A percentile compares a stretch with the other conserved stretches of the same genome.
phyloP scores from a whole-genome alignment of 2,888 invertebrate species.

The Malthinus flaveolus region DNA sequence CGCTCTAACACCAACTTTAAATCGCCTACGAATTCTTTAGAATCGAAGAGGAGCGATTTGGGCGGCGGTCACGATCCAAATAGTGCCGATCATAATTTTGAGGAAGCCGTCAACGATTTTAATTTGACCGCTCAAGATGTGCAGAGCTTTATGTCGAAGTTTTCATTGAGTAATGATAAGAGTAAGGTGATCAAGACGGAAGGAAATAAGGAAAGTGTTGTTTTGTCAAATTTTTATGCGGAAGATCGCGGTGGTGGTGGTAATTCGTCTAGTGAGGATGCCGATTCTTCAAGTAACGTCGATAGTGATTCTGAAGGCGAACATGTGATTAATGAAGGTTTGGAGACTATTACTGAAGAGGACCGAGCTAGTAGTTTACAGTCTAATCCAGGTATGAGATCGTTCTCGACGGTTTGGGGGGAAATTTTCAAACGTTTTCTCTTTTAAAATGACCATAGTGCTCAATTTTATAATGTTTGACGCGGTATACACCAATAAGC shows the following conservation, averaged over 20 bases:
- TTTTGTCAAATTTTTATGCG: slow-evolving; percentile 32
- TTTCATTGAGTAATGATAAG: slow-evolving; percentile 11
- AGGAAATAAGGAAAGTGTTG: slow-evolving; percentile 37
- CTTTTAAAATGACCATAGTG: not conserved
- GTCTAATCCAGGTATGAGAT: slow-evolving; percentile 32
- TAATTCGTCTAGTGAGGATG: slow-evolving; percentile 33
- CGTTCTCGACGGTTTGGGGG: not conserved
- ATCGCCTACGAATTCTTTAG: slow-evolving; percentile 50
- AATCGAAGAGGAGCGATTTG: slow-evolving; percentile 18
- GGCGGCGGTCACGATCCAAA: slow-evolving; percentile 14
- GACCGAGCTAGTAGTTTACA: slow-evolving; percentile 44
- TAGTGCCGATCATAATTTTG: slow-evolving; percentile 42
- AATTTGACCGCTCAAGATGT: slow-evolving; percentile 51
- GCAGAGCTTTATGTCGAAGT: slow-evolving; percentile 43
- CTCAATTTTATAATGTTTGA: not conserved
- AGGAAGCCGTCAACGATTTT: slow-evolving; percentile 50
- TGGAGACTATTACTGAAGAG: slow-evolving; percentile 54
- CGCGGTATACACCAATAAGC: not conserved
- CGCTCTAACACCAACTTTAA: slow-evolving; percentile 54
- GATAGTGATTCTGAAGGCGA: slow-evolving; percentile 45
- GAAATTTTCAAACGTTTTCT: not conserved
- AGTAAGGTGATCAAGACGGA: slow-evolving; percentile 42
- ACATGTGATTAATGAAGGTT: slow-evolving; percentile 46
- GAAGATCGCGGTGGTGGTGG: slow-evolving; percentile 40
- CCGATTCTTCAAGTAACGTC: slow-evolving; percentile 34